Evolutionary conservation across 2,113 vertebrate species (phyloP).

Genomic region (Oncorhynchus clarkii): DNA sequence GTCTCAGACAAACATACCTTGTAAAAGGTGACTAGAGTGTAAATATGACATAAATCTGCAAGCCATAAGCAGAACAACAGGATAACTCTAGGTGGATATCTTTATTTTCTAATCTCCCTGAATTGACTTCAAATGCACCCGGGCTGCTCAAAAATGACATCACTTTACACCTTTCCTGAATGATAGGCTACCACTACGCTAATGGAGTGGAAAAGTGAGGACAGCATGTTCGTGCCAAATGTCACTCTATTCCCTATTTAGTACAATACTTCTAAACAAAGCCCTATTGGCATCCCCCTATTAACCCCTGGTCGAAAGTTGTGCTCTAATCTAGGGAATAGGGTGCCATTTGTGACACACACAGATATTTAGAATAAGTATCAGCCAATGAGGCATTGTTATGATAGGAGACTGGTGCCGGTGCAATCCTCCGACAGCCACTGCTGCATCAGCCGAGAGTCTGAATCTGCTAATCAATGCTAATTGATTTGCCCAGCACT

Average conservation of each 20-base stretch:
- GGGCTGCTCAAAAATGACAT: background rate
- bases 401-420: no score
- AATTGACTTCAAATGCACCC: background rate
- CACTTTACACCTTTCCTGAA: background rate
- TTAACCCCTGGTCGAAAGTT: no score
- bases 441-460: background rate
- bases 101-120: background rate
- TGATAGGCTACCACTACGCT: background rate
- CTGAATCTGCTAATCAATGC: background rate
- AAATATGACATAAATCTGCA: background rate
- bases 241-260: background rate
- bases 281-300: background rate
- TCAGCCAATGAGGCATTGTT: no score
- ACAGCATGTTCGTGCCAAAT: background rate
- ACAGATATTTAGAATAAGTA: no score
- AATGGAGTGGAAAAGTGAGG: background rate
- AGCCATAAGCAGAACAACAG: background rate
- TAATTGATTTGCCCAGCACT: background rate
- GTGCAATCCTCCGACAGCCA: background rate
- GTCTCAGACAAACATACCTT: background rate
- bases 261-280: background rate
- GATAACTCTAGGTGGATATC: background rate
- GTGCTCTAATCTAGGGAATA: no score
- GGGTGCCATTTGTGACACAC: no score
- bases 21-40: background rate